Percentiles rank a stretch among this genome's conserved stretches.
phyloP scores from a whole-genome alignment of 2,797 vertebrate species.

The Lophotriccus pileatus region DNA sequence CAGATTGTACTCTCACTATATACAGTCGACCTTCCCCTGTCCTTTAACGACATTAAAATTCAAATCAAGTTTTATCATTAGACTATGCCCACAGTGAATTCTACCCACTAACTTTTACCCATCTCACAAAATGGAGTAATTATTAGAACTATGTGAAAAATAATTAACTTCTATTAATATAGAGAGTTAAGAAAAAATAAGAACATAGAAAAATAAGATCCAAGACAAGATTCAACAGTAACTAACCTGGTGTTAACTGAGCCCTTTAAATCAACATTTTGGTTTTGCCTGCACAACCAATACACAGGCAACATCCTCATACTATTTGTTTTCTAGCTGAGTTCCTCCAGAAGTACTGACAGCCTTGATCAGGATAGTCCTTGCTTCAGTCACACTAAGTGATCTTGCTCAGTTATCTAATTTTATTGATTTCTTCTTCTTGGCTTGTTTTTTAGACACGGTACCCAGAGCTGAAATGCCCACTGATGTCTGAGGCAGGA shows the following conservation, averaged over 20 bases:
- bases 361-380: background rate
- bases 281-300: background rate
- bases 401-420: background rate
- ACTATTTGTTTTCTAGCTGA: background rate
- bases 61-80: background rate
- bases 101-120: background rate
- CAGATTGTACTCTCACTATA: background rate
- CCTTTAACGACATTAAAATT: background rate
- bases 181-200: background rate
- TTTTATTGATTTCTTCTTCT: slow-evolving; percentile 38
- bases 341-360: background rate
- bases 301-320: background rate
- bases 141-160: background rate
- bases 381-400: background rate
- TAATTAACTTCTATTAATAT: background rate
- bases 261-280: background rate
- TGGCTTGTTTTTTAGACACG: slow-evolving; percentile 72
- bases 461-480: slow-evolving; percentile 75
- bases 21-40: background rate
- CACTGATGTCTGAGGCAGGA: slow-evolving; percentile 63
- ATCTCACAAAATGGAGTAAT: background rate
- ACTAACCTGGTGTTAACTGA: background rate
- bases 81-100: background rate
- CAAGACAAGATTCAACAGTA: background rate
- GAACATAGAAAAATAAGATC: background rate